A percentile compares a stretch with the other conserved stretches of the same genome.
Conservation (phyloP, 2,113 vertebrate species). For the Oxyura jamaicensis region DNA sequence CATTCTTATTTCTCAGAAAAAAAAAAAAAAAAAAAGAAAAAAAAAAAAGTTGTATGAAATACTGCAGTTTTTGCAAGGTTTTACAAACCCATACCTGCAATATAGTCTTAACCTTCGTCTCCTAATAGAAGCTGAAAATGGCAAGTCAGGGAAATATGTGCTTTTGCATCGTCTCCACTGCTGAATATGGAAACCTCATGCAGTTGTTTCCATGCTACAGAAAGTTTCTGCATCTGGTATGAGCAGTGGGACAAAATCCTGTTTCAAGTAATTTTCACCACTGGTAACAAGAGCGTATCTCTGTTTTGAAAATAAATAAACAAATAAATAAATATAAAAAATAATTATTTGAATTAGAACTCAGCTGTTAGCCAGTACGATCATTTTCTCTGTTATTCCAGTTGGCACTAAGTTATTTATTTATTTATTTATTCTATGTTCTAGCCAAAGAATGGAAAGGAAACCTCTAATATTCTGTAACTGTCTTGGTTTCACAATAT, state of each 20-base stretch:
- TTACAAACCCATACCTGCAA: background rate
- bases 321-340: too few relatives aligned
- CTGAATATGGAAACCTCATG: background rate
- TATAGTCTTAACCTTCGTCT: background rate
- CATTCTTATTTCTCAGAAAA: background rate
- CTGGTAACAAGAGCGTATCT: too few relatives aligned
- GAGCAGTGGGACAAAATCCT: background rate
- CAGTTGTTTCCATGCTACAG: background rate
- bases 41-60: background rate
- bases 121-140: background rate
- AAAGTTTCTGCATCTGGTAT: background rate
- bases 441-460: slow-evolving; percentile 20
- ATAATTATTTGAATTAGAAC: background rate
- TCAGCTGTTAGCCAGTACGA: background rate
- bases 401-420: background rate
- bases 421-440: background rate
- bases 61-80: background rate
- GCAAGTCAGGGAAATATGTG: background rate
- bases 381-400: background rate
- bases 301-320: background rate
- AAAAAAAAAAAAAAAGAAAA: too few relatives aligned
- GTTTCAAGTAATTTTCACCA: background rate
- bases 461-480: slow-evolving; percentile 10
- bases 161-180: background rate
- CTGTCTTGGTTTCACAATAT: slow-evolving; percentile 24